Evolutionary conservation across 2,888 invertebrate species (phyloP), one percentile per base, ranked within the genome.

Genomic region (Boloria euphrosyne): DNA sequence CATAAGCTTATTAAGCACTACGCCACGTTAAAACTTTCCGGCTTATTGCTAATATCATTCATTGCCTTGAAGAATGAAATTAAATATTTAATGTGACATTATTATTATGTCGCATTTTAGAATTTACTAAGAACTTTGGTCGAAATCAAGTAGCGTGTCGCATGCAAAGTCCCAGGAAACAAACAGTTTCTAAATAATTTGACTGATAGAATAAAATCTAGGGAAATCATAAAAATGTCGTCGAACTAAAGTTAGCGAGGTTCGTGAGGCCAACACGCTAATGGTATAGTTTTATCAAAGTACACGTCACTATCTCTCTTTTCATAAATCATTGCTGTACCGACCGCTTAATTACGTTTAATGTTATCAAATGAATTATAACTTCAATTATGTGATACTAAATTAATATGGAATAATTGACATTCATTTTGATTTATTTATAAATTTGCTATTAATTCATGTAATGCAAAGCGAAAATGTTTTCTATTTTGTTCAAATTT

Each of bases 171-270:
- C 10, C 13, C 50, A 63, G 68, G 68, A 62, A 65, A 58, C 66
- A 58, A 61, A 69, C 65, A 63, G 66, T 70, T 66, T 66, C 65
- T 67, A 67, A 69, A 66, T 72, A 70, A 66, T 73, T 63, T 67
- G 61, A 71, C 68, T 68, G 67, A 67, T 73, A 71, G 69, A 65
- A 67, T 68, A 62, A 72, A 73, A 67, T 73, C 71, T 70, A 67
- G 72, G 67, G 66, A 65, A 65, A 66, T 57, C 44, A 73, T 73
- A 71, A 71, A 71, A 72, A 71, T 66, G 68, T 69, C 70, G 58
- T 62, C 71, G 50, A 47, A 54, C 47, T 43, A 53, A 71, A 71
- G 18, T 72, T 69, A 38, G 64, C 52, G 54, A 67, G 16, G 58
- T 65, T 62, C 46, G 53, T 65, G 51, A 17, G 47, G 31, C 13